These are phyloP conservation scores for Hirtodrosophila cameraria DNA, from an alignment of 2,888 invertebrate species.

Conservation along the genomic window DNA sequence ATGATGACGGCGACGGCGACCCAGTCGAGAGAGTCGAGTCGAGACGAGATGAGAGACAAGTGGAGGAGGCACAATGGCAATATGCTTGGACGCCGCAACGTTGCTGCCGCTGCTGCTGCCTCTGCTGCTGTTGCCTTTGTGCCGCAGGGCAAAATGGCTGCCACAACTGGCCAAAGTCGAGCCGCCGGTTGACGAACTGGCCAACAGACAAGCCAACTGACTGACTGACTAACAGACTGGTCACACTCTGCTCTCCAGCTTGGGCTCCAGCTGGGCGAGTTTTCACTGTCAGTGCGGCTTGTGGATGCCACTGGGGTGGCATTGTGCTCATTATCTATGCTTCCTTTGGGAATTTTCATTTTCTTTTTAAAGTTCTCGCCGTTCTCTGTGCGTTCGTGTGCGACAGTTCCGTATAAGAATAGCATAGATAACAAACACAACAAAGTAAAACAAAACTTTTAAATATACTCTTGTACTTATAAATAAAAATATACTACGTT, in stretches of 20 bases:
- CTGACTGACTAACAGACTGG: slow-evolving; percentile 26
- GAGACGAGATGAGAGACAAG: slow-evolving; percentile 37
- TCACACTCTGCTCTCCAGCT: slow-evolving; percentile 30
- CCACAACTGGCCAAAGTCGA: slow-evolving; percentile 54
- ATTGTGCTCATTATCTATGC: slow-evolving; percentile 76
- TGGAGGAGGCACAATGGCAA: slow-evolving; percentile 52
- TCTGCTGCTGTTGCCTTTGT: slow-evolving; percentile 48
- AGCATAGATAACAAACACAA: slow-evolving; percentile 29
- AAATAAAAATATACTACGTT: background rate
- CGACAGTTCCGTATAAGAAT: slow-evolving; percentile 56
- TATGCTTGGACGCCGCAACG: slow-evolving; percentile 46
- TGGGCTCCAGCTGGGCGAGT: slow-evolving; percentile 22
- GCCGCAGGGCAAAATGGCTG: slow-evolving; percentile 72
- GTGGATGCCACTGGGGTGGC: slow-evolving; percentile 34
- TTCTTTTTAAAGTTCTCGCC: slow-evolving; percentile 63
- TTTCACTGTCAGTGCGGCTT: slow-evolving; percentile 3
- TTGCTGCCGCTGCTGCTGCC: slow-evolving; percentile 41
- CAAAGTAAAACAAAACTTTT: slow-evolving; percentile 18
- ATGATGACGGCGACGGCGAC: slow-evolving; percentile 36
- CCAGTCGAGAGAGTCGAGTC: slow-evolving; percentile 49
- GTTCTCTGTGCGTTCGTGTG: slow-evolving; percentile 76
- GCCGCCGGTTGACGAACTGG: slow-evolving; percentile 43
- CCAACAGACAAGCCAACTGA: slow-evolving; percentile 19
- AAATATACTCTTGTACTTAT: slow-evolving; percentile 5
- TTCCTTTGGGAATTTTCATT: slow-evolving; percentile 81